Evolutionary conservation across 2,113 vertebrate species (phyloP).

Genomic region (Sylvia atricapilla): DNA sequence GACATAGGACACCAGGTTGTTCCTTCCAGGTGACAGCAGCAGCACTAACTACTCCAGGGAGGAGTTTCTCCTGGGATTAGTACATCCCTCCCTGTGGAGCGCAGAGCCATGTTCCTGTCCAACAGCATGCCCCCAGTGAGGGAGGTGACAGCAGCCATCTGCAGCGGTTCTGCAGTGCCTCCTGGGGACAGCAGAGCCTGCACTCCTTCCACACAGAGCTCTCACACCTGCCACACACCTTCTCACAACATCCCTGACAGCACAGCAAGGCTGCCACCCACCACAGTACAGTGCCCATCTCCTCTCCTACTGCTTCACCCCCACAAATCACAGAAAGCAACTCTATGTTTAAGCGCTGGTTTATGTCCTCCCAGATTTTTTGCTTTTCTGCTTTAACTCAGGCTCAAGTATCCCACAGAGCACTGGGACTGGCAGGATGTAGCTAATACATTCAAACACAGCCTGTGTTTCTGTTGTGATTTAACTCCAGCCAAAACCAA

Average conservation of each 20-base stretch:
- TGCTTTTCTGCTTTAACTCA: not conserved
- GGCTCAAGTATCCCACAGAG: not conserved
- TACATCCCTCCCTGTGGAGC: not conserved
- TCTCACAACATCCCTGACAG: not conserved
- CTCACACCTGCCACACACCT: not conserved
- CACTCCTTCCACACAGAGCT: not conserved
- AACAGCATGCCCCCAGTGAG: fast-evolving
- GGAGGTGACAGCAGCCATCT: not conserved
- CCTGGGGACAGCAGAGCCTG: not conserved
- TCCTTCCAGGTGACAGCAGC: not conserved
- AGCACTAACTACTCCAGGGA: fast-evolving
- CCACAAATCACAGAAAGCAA: not conserved
- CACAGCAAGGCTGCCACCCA: not conserved
- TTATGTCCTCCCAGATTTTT: not conserved
- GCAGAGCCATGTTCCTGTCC: fast-evolving
- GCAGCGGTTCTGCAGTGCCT: not conserved
- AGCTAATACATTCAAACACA: not conserved
- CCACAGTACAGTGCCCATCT: not conserved
- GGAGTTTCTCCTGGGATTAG: not conserved
- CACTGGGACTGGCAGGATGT: not conserved
- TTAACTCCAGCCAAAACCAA: not conserved
- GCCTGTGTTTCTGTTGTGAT: not conserved
- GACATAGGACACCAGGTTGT: not conserved
- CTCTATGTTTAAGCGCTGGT: not conserved
- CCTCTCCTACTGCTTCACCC: not conserved